These are phyloP conservation scores for Maniola jurtina DNA, from an alignment of 1,140 invertebrate genomes.

Conservation along the genomic window DNA sequence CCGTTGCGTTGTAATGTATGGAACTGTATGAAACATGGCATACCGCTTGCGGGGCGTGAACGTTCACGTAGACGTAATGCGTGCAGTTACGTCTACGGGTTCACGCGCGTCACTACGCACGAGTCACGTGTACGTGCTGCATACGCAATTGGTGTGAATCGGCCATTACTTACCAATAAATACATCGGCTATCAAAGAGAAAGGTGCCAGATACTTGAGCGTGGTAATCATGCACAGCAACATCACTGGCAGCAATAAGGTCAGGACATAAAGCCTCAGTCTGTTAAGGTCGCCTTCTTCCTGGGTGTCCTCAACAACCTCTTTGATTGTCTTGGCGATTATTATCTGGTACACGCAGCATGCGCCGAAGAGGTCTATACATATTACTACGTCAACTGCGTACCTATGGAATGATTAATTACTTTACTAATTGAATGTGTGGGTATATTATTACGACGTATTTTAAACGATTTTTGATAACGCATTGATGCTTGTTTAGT, in stretches of 20 bases:
- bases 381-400: constrained; percentile 51
- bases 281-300: constrained; percentile 33
- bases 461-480: too few relatives aligned
- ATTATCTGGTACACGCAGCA: constrained; percentile 65
- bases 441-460: too few relatives aligned
- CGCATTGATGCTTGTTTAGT: too few relatives aligned
- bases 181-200: constrained; percentile 52
- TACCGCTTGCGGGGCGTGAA: too few relatives aligned
- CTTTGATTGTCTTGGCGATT: constrained; percentile 55
- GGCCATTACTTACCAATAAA: constrained; percentile 65
- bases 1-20: too few relatives aligned
- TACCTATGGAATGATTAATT: constrained; percentile 33
- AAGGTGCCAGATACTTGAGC: constrained; percentile 60
- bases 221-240: constrained; percentile 63
- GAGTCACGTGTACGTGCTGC: too few relatives aligned
- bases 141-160: too few relatives aligned
- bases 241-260: constrained; percentile 49
- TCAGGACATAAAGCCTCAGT: constrained; percentile 50
- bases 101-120: too few relatives aligned
- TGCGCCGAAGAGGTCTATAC: constrained; percentile 57
- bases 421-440: too few relatives aligned
- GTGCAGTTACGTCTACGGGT: too few relatives aligned
- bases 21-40: too few relatives aligned
- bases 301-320: constrained; percentile 44
- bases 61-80: too few relatives aligned